Conservation (phyloP, 2,797 vertebrate genomes). For the Alosa sapidissima region DNA sequence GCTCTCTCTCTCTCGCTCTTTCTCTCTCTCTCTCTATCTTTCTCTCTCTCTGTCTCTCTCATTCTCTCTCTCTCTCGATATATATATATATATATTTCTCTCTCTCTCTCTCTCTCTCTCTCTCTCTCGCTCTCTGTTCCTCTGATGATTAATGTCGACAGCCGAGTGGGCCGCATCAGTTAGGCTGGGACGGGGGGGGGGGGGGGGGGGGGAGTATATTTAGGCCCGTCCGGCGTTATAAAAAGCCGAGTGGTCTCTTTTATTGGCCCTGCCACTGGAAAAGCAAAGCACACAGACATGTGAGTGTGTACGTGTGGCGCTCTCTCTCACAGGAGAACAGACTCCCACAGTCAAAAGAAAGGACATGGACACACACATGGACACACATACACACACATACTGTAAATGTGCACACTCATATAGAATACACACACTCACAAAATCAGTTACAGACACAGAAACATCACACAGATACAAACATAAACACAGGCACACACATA, state of each 20-base stretch:
- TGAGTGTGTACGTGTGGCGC: background rate
- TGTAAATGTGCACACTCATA: background rate
- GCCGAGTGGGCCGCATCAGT: background rate
- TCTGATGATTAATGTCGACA: background rate
- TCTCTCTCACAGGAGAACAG: background rate
- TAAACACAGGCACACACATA: background rate
- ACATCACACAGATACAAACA: background rate
- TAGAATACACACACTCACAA: background rate
- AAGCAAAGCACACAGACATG: background rate
- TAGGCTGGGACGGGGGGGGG: background rate
- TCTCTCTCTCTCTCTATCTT: background rate
- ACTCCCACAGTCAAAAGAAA: constrained; percentile 28
- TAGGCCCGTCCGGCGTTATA: background rate
- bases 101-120: background rate
- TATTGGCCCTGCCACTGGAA: background rate
- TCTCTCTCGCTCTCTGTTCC: background rate
- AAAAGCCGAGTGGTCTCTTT: constrained; percentile 17
- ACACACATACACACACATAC: constrained; percentile 40
- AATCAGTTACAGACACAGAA: background rate
- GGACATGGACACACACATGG: constrained; percentile 26
- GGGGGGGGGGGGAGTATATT: constrained; percentile 18
- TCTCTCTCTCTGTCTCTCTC: background rate
- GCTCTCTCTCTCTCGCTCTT: background rate
- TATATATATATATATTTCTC: background rate
- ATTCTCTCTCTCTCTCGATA: background rate